Conservation (phyloP, 2,113 vertebrate genomes). For the Lynx canadensis region DNA sequence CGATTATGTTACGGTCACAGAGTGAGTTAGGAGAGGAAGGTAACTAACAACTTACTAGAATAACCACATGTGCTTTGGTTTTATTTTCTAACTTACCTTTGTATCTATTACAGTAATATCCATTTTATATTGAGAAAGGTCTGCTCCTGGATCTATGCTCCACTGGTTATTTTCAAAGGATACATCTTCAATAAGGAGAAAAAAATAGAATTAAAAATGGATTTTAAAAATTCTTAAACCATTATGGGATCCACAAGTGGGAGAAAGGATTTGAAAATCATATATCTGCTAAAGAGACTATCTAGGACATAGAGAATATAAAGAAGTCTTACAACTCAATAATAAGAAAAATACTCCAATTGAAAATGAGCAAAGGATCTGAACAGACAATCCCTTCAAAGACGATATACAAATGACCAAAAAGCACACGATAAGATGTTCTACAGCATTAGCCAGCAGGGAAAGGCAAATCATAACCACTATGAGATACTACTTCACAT, state of each 20-base stretch:
- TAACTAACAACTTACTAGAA: constrained; percentile 14
- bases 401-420: background rate
- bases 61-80: background rate
- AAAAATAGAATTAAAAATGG: constrained; percentile 64
- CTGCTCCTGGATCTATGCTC: constrained; percentile 94
- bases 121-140: constrained; percentile 91
- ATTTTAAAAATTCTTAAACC: constrained; percentile 57
- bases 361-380: constrained; percentile 35
- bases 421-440: constrained; percentile 19
- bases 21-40: background rate
- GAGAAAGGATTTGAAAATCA: constrained; percentile 7
- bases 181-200: constrained; percentile 75
- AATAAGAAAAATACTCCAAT: background rate
- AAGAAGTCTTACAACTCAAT: background rate
- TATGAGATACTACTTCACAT: background rate
- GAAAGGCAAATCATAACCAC: constrained; percentile 35
- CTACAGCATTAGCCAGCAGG: background rate
- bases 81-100: constrained; percentile 84
- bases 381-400: background rate
- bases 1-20: background rate
- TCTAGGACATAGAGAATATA: background rate
- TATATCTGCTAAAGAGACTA: constrained; percentile 1
- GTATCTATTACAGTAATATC: constrained; percentile 85
- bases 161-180: constrained; percentile 90
- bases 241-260: background rate